phyloP scores from a whole-genome alignment of 2,888 invertebrate genomes.

The Pterobdella sp. region DNA sequence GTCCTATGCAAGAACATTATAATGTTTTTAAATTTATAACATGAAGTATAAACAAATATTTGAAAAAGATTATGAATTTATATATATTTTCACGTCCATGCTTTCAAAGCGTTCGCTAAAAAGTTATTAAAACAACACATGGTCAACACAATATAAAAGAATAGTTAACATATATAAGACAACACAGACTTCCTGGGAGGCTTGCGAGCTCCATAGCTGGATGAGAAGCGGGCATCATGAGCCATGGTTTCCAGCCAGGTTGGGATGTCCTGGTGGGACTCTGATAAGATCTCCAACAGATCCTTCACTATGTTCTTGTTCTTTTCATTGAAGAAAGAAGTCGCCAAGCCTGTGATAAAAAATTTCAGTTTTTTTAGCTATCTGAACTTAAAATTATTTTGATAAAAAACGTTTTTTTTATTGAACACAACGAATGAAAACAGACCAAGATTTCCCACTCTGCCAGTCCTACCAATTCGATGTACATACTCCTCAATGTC shows the following conservation, averaged over 20 bases:
- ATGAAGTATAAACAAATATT: not conserved
- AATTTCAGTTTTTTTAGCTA: not conserved
- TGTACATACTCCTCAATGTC: conserved; percentile 99
- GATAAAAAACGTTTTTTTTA: not conserved
- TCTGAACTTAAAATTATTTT: not conserved
- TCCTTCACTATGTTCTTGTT: conserved; percentile 87
- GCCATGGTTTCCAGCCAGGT: conserved; percentile 63
- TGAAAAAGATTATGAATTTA: conserved; percentile 5
- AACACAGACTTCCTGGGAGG: conserved; percentile 30
- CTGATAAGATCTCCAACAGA: conserved; percentile 80
- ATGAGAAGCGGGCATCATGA: conserved; percentile 42
- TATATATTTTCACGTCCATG: not conserved
- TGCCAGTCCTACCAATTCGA: conserved; percentile 92
- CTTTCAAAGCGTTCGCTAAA: not conserved
- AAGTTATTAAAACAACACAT: not conserved
- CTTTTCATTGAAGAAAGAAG: conserved; percentile 97
- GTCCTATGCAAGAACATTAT: not conserved
- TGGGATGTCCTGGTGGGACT: conserved; percentile 92
- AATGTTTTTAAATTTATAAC: not conserved
- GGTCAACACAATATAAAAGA: not conserved
- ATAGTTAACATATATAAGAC: not conserved
- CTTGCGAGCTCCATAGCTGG: conserved; percentile 37
- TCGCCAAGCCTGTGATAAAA: conserved; percentile 71
- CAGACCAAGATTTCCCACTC: conserved; percentile 89
- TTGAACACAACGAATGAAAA: not conserved